A percentile compares a stretch with the other conserved stretches of the same genome.
Evolutionary conservation across 2,888 invertebrate genomes (phyloP).

Genomic region (Alsophila aescularia): DNA sequence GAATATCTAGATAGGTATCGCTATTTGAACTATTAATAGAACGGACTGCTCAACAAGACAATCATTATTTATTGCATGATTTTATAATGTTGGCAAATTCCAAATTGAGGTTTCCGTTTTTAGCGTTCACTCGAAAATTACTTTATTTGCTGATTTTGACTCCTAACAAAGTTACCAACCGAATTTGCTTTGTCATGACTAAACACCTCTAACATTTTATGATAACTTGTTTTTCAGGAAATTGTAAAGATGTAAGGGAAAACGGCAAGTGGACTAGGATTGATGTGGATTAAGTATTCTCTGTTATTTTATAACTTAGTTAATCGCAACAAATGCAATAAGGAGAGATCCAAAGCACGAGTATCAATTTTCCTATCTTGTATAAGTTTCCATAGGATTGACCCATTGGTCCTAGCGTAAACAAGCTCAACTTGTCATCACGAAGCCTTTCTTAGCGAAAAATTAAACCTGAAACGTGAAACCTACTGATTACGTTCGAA

Average conservation of each 20-base stretch:
- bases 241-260: too few species aligned
- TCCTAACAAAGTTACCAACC: not conserved
- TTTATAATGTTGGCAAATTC: not conserved
- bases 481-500: not conserved
- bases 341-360: conserved; percentile 18
- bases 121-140: not conserved
- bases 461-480: not conserved
- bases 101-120: not conserved
- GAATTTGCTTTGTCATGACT: too few species aligned
- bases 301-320: too few species aligned
- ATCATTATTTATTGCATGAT: not conserved
- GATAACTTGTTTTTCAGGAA: too few species aligned
- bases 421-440: conserved; percentile 15
- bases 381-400: conserved; percentile 42
- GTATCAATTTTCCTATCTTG: conserved; percentile 31
- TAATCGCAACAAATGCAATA: too few species aligned
- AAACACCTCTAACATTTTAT: too few species aligned
- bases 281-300: too few species aligned
- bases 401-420: conserved; percentile 36
- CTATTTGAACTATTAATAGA: conserved; percentile 13
- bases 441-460: not conserved
- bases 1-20: conserved; percentile 1
- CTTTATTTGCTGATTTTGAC: not conserved
- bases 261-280: too few species aligned
- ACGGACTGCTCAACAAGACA: not conserved